Percentiles rank a stretch among this genome's conserved stretches.
Evolutionary conservation across 2,797 vertebrate species (phyloP).

Genomic region (Sebastes goodei): DNA sequence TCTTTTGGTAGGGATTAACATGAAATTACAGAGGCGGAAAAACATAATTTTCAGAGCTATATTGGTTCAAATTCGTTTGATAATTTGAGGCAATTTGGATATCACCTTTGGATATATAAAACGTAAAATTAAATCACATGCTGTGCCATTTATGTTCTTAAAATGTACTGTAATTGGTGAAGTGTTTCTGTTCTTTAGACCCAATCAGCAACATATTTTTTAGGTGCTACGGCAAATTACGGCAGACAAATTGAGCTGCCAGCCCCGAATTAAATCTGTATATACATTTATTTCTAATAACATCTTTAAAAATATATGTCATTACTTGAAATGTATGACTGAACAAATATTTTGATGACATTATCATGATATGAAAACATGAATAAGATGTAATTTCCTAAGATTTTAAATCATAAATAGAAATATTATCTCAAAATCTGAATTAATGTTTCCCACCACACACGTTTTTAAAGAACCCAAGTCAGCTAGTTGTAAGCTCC

Average conservation of each 20-base stretch:
- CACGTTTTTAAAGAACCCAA: constrained; percentile 6
- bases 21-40: constrained; percentile 4
- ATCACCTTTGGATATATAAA: constrained; percentile 1
- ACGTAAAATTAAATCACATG: neutral
- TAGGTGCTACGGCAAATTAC: neutral
- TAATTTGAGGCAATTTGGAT: constrained; percentile 10
- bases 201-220: neutral
- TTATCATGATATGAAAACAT: neutral
- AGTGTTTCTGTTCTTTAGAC: neutral
- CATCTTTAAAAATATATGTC: neutral
- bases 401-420: neutral
- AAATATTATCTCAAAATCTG: neutral
- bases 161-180: neutral
- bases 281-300: neutral
- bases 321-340: neutral
- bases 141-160: neutral
- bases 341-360: neutral
- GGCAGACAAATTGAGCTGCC: neutral
- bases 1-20: constrained; percentile 1
- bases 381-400: neutral
- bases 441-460: neutral
- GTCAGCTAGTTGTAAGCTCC: neutral
- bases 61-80: neutral
- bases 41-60: neutral
- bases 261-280: neutral